Base-by-base conservation (phyloP, 2,797 vertebrate genomes). In the Apogon talboti region DNA sequence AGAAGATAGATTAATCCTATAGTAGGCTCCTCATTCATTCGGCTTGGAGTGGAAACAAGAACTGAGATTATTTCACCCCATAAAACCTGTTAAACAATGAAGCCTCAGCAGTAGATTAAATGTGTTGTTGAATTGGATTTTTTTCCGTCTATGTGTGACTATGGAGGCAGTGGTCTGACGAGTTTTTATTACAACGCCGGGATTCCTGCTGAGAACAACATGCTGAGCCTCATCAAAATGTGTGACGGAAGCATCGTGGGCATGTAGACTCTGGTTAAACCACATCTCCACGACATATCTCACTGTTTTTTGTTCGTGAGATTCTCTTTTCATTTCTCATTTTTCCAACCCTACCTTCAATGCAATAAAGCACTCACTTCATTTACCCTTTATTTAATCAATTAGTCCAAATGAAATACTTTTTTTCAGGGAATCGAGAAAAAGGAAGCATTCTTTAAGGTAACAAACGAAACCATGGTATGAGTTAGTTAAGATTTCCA, bases 151-250 rank as follows among this genome's bases (percentile, higher is more conserved):
- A 37, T 66, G 11, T 43, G 19, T 63, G 50, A 28, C 24, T 28
- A 28, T 68, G 60, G 41, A 66, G 62, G 30, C 15, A 11, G 45
- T 53, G 58, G 63, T 71, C 52, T 48, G 24, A 37, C 56, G 11
- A 38, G 42, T 58, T 58, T 42, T 76, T 58, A 71, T 72, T 63
- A 70, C 48, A 67, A 66, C 14, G 4, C 15, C 66, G 52, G 69
- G 66, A 66, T 69, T 74, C 87, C 74, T n/a, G 16, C 79, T 69
- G 81, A 57, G 79, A 73, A 81, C 70, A 30, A 38, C 86, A 71
- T 1, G 71, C 85, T 78, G 84, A 67, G 81, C 21, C 64, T 85
- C 75, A 82, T 90, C 84, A 87, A 61, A 84, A 83, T 50, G 81
- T 85, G 86, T 84, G 59, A 47, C 40, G 35, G 30, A 16, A 30